Evolutionary conservation across 2,888 invertebrate species (phyloP).

Genomic region (Ophonus ardosiacus): DNA sequence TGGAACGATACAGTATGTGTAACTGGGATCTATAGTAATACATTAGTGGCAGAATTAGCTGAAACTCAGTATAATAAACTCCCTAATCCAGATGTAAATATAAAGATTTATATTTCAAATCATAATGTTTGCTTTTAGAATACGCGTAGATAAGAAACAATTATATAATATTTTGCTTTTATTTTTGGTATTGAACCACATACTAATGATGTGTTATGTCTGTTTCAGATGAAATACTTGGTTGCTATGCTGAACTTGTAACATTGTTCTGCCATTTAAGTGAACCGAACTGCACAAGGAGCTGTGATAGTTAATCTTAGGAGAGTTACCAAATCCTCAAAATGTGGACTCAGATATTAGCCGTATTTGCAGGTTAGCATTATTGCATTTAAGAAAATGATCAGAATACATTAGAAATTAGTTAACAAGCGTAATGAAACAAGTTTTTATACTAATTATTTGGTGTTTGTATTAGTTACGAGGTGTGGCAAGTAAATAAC

Average conservation of each 20-base stretch:
- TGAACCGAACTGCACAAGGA: not conserved
- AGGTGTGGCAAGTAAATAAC: no score
- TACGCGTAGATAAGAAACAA: not conserved
- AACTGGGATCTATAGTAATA: no score
- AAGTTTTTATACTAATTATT: no score
- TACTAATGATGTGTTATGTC: not conserved
- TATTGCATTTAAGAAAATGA: not conserved
- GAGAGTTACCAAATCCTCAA: not conserved
- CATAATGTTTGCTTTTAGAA: not conserved
- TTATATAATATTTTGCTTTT: not conserved
- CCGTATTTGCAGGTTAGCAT: constrained; percentile 30
- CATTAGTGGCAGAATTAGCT: no score
- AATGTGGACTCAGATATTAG: constrained; percentile 26
- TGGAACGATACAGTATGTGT: no score
- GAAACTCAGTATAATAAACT: not conserved
- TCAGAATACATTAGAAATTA: no score
- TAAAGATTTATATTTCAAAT: not conserved
- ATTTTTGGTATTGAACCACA: not conserved
- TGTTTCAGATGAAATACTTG: constrained; percentile 23
- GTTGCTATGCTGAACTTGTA: constrained; percentile 1
- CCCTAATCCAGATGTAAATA: not conserved
- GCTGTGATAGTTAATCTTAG: not conserved
- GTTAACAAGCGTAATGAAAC: no score
- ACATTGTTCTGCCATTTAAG: not conserved
- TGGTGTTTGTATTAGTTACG: no score